phyloP scores from a whole-genome alignment of 2,888 invertebrate species.

The Agonopterix alstromeriana region DNA sequence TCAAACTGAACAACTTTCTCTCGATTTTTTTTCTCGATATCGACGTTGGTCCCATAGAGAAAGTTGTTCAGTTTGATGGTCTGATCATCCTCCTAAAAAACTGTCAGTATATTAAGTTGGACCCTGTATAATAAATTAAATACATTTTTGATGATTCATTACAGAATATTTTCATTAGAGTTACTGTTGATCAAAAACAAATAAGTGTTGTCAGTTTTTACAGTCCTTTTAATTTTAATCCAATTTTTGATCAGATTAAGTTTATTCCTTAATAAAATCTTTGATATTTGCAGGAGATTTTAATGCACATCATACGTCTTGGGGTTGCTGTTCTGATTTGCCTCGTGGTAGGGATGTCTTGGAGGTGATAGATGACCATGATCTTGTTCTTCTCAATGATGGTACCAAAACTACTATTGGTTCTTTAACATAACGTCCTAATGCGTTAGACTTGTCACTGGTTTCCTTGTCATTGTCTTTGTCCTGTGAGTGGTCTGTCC shows the following conservation, averaged over 20 bases:
- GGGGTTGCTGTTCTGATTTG: no score
- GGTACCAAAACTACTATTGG: conserved; percentile 9
- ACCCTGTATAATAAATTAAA: conserved; percentile 3
- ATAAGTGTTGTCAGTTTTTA: conserved; percentile 9
- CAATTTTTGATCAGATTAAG: conserved; percentile 5
- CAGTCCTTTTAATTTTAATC: conserved; percentile 4
- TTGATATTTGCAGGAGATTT: conserved; percentile 10
- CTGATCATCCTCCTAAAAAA: no score
- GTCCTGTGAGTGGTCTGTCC: conserved; percentile 3
- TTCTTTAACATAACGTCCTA: conserved; percentile 3
- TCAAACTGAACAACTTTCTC: no score
- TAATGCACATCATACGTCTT: conserved; percentile 9
- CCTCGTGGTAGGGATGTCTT: no score
- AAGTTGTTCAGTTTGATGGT: no score
- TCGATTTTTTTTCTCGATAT: no score
- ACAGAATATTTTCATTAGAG: conserved; percentile 9
- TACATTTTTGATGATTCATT: conserved; percentile 9
- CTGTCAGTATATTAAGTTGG: no score
- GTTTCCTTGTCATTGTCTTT: conserved; percentile 4
- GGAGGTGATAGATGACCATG: no score
- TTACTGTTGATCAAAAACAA: conserved; percentile 1
- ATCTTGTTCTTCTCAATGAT: no score
- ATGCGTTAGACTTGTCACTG: conserved; percentile 8
- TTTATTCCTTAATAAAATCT: conserved; percentile 7
- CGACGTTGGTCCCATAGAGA: no score